A percentile compares a stretch with the other conserved stretches of the same genome.
Conservation (phyloP, 2,888 invertebrate genomes). For the Dioctria linearis region DNA sequence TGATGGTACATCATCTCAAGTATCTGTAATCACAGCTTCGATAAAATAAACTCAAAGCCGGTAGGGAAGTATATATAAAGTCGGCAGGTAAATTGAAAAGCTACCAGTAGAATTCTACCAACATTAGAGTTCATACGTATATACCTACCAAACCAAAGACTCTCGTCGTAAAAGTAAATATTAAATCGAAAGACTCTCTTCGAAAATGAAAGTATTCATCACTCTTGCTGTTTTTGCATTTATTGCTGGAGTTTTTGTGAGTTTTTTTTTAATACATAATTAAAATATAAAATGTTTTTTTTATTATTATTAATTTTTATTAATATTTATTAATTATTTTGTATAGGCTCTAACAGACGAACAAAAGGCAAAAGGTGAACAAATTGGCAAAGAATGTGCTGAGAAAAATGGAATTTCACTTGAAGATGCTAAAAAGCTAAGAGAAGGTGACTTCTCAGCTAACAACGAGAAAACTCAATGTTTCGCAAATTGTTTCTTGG, state of each 20-base stretch:
- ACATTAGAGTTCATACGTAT: too few relatives aligned
- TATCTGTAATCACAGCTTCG: neutral
- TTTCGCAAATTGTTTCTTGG: conserved; percentile 67
- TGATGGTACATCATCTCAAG: too few relatives aligned
- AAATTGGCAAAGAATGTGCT: conserved; percentile 61
- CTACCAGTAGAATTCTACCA: conserved; percentile 17
- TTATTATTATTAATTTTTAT: neutral
- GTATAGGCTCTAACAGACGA: conserved; percentile 61
- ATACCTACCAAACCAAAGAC: neutral
- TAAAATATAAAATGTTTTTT: neutral
- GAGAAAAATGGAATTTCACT: conserved; percentile 61
- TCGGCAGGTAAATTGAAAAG: neutral
- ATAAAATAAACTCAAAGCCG: conserved; percentile 1
- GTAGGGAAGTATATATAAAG: conserved; percentile 25
- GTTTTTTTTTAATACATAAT: neutral
- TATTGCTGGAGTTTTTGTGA: conserved; percentile 43
- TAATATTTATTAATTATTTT: neutral
- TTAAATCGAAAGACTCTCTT: neutral
- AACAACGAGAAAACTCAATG: conserved; percentile 63
- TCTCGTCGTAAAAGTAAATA: neutral
- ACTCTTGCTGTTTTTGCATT: conserved; percentile 33
- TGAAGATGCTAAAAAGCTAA: conserved; percentile 63
- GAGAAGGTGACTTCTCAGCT: conserved; percentile 62
- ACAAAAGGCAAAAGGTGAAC: conserved; percentile 63
- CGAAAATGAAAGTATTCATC: conserved; percentile 54